Conservation (phyloP, 2,888 invertebrate species). For the Agrilus biguttatus region DNA sequence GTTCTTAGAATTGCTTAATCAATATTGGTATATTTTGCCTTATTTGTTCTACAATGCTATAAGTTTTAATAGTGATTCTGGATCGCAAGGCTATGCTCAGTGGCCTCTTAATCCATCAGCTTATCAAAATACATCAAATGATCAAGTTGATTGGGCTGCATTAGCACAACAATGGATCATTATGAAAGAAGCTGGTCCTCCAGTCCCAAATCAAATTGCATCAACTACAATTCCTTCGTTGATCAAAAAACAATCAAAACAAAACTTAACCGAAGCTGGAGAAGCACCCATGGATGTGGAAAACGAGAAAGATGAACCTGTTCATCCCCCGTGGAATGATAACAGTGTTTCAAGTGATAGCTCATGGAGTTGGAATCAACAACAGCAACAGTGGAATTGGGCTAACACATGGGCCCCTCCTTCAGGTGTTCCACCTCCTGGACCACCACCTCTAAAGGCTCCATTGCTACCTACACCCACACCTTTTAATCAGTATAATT, state of each 20-base stretch:
- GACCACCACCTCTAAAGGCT: conserved; percentile 17
- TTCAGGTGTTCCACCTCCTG: conserved; percentile 27
- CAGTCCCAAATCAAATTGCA: conserved; percentile 37
- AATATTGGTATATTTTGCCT: too few species aligned
- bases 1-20: too few species aligned
- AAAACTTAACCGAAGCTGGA: conserved; percentile 50
- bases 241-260: conserved; percentile 15
- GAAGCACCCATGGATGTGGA: conserved; percentile 84
- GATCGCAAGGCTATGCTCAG: conserved; percentile 49
- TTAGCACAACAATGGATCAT: conserved; percentile 96
- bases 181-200: conserved; percentile 64
- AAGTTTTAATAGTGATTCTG: conserved; percentile 32
- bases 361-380: conserved; percentile 25
- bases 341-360: conserved; percentile 13
- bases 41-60: too few species aligned
- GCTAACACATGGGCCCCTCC: conserved; percentile 27
- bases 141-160: conserved; percentile 91
- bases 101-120: conserved; percentile 73
- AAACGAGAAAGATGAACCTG: conserved; percentile 47
- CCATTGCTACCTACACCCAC: conserved; percentile 28
- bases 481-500: conserved; percentile 16
- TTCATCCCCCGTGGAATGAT: conserved; percentile 12
- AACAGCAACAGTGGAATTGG: conserved; percentile 34
- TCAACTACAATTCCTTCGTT: conserved; percentile 43
- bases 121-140: conserved; percentile 69